Percentiles rank a stretch among this genome's conserved stretches.
Conservation (phyloP, 2,797 vertebrate genomes). For the Betta splendens region DNA sequence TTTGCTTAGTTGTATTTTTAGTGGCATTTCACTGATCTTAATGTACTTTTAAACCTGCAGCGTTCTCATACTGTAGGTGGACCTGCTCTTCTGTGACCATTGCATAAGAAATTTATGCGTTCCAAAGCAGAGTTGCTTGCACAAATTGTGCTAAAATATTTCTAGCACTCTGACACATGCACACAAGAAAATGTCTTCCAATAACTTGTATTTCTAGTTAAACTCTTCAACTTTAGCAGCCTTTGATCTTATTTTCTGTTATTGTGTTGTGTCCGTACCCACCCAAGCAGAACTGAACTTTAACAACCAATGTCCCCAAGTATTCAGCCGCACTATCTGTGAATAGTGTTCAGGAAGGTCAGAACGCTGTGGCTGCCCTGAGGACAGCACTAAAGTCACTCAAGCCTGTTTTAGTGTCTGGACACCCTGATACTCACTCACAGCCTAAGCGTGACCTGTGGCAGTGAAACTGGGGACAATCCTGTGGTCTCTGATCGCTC, state of each 20-base stretch:
- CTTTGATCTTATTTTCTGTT: conserved; percentile 35
- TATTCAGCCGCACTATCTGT: conserved; percentile 65
- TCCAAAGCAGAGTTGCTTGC: neutral
- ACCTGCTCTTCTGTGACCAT: conserved; percentile 43
- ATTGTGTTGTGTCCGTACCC: conserved; percentile 38
- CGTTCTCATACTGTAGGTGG: conserved; percentile 30
- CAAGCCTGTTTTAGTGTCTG: conserved; percentile 75
- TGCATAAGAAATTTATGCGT: conserved; percentile 44
- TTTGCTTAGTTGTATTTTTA: conserved; percentile 72
- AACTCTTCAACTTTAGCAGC: conserved; percentile 20
- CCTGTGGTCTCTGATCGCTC: conserved; percentile 51
- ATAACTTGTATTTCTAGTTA: conserved; percentile 24
- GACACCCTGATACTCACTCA: conserved; percentile 67
- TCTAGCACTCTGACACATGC: conserved; percentile 7
- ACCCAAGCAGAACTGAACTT: conserved; percentile 61
- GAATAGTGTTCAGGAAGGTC: conserved; percentile 65
- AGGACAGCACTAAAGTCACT: conserved; percentile 80
- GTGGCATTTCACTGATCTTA: conserved; percentile 48
- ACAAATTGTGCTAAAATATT: conserved; percentile 20
- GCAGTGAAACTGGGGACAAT: conserved; percentile 56
- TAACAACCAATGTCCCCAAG: conserved; percentile 61
- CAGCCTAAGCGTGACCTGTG: conserved; percentile 59
- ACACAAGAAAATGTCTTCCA: conserved; percentile 9
- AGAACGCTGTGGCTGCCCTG: conserved; percentile 63
- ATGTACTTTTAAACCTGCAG: conserved; percentile 47